These are phyloP conservation scores for Bombus soroeensis DNA, from an alignment of 1,140 invertebrate species.

Conservation along the genomic window DNA sequence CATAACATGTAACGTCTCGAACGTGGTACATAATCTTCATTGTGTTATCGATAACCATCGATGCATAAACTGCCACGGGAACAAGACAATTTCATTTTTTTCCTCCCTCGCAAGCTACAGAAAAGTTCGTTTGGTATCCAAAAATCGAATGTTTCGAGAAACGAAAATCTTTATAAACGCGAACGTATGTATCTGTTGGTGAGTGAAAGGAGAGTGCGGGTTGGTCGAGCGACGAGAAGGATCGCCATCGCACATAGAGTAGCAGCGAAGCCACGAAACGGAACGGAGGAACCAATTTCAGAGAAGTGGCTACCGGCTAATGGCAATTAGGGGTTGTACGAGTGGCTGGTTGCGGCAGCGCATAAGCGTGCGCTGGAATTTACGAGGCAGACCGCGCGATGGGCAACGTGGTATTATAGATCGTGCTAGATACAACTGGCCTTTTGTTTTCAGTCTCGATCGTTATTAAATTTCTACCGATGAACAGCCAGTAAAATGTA, in stretches of 20 bases:
- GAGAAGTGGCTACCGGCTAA: conserved; percentile 68
- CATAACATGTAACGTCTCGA: no score
- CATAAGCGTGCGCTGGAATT: conserved; percentile 62
- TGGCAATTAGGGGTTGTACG: conserved; percentile 70
- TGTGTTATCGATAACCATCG: no score
- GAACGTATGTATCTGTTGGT: conserved; percentile 23
- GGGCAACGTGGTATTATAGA: conserved; percentile 47
- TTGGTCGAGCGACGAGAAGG: conserved; percentile 19
- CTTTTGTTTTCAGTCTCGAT: conserved; percentile 36
- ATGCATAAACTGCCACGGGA: no score
- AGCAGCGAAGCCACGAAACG: conserved; percentile 37
- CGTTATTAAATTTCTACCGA: conserved; percentile 41
- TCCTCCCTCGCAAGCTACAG: not conserved
- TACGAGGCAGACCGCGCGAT: conserved; percentile 60
- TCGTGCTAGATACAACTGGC: conserved; percentile 11
- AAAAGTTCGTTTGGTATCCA: not conserved
- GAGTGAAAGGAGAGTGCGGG: not conserved
- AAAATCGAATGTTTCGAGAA: conserved; percentile 3
- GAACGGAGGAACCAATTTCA: conserved; percentile 66
- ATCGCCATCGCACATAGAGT: conserved; percentile 20
- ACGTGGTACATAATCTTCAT: no score
- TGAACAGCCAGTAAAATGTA: not conserved
- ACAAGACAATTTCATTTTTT: not conserved
- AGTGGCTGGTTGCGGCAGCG: conserved; percentile 59
- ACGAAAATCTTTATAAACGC: conserved; percentile 35